Percentiles rank a stretch among this genome's conserved stretches.
phyloP scores from a whole-genome alignment of 1,140 invertebrate species.

The Subanguina moxae region DNA sequence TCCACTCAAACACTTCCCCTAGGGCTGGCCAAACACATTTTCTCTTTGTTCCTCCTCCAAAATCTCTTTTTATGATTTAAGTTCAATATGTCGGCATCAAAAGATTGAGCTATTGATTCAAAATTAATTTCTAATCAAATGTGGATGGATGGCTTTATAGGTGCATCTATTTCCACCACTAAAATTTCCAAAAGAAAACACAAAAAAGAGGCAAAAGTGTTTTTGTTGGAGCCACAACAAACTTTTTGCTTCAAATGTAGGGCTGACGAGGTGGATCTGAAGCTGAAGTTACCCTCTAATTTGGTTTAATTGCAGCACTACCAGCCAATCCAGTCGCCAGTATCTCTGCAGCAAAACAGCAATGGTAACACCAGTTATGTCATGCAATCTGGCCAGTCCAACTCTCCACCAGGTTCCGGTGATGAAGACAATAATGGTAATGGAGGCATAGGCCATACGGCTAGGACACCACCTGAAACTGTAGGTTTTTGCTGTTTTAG shows the following conservation, averaged over 20 bases:
- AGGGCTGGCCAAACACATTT: no score
- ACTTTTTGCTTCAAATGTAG: no score
- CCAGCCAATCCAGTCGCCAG: slow-evolving; percentile 4
- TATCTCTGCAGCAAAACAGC: slow-evolving; percentile 7
- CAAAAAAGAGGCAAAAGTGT: no score
- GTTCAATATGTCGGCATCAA: no score
- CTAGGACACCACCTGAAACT: slow-evolving; percentile 14
- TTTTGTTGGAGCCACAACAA: no score
- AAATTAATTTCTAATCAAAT: background rate
- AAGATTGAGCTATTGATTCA: no score
- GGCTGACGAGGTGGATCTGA: no score
- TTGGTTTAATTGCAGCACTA: slow-evolving; percentile 10
- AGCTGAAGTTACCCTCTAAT: background rate
- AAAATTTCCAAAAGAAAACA: background rate
- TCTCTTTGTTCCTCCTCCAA: no score
- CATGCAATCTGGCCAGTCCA: background rate
- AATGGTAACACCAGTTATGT: slow-evolving; percentile 6
- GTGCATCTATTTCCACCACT: background rate
- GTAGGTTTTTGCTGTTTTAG: background rate
- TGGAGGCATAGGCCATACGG: slow-evolving; percentile 4
- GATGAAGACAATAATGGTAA: background rate
- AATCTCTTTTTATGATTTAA: no score
- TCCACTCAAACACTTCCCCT: no score
- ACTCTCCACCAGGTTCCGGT: background rate
- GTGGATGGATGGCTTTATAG: background rate